phyloP scores from a whole-genome alignment of 1,140 invertebrate species.

The Ptiloglossa arizonensis region DNA sequence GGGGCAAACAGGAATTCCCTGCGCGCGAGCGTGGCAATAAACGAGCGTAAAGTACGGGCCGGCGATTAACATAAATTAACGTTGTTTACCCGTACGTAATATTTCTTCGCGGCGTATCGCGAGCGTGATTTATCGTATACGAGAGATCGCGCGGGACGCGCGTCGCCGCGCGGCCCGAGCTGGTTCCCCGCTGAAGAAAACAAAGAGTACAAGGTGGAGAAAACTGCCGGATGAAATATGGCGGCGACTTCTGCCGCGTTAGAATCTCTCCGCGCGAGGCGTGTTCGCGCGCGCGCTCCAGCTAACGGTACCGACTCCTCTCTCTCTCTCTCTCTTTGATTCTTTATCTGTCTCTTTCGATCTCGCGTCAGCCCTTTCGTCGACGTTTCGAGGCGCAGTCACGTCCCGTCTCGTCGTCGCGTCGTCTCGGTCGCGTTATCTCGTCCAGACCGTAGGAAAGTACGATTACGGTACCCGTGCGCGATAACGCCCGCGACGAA shows the following conservation, averaged over 20 bases:
- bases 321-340: no score
- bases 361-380: slow-evolving; percentile 8
- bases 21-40: slow-evolving; percentile 32
- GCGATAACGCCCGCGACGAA: slow-evolving; percentile 42
- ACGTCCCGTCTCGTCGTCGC: no score
- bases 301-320: slow-evolving; percentile 36
- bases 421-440: slow-evolving; percentile 7
- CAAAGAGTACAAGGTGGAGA: slow-evolving; percentile 45
- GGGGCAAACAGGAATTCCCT: slow-evolving; percentile 16
- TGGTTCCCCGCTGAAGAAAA: background rate
- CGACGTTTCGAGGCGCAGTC: no score
- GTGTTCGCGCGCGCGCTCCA: background rate
- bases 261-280: slow-evolving; percentile 23
- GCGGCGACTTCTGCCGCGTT: slow-evolving; percentile 32
- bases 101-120: slow-evolving; percentile 38
- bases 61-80: slow-evolving; percentile 52
- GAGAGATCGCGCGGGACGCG: slow-evolving; percentile 34
- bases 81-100: slow-evolving; percentile 48
- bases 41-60: slow-evolving; percentile 36
- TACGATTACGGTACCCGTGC: slow-evolving; percentile 26
- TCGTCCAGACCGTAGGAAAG: slow-evolving; percentile 6
- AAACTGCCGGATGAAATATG: slow-evolving; percentile 38
- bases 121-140: slow-evolving; percentile 52
- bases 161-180: slow-evolving; percentile 13
- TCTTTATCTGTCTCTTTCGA: no score